phyloP scores from a whole-genome alignment of 2,113 vertebrate species.

The Psilopogon haemacephalus region DNA sequence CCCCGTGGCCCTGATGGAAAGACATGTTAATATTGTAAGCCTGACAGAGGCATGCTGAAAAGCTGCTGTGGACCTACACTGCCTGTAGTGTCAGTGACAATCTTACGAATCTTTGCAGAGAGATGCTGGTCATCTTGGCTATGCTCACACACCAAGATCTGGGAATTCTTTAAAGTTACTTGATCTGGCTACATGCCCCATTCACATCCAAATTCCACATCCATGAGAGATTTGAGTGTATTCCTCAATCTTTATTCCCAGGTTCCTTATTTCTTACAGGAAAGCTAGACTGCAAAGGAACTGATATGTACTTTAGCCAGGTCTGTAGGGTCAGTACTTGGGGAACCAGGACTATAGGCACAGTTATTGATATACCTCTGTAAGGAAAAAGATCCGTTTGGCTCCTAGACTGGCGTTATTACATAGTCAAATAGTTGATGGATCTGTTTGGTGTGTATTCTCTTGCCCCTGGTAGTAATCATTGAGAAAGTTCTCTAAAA shows the following conservation, averaged over 20 bases:
- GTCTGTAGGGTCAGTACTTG: background rate
- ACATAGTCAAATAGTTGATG: background rate
- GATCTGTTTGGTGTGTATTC: background rate
- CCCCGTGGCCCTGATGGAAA: background rate
- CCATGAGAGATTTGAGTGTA: background rate
- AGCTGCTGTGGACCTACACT: background rate
- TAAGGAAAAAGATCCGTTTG: background rate
- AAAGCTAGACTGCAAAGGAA: background rate
- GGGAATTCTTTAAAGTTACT: background rate
- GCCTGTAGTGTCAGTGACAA: background rate
- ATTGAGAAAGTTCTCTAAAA: background rate
- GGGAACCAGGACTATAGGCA: background rate
- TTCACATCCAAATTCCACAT: background rate
- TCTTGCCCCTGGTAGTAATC: background rate
- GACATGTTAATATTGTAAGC: background rate
- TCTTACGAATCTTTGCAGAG: background rate
- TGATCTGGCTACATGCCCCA: background rate
- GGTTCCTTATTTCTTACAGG: background rate
- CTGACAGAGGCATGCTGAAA: background rate
- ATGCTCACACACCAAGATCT: background rate
- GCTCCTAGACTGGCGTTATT: background rate
- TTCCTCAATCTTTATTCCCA: background rate
- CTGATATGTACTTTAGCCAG: background rate
- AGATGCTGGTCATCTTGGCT: slow-evolving; percentile 3
- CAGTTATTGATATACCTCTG: background rate